Conservation (phyloP, 2,797 vertebrate species). For the Phrynocephalus guinanensis region DNA sequence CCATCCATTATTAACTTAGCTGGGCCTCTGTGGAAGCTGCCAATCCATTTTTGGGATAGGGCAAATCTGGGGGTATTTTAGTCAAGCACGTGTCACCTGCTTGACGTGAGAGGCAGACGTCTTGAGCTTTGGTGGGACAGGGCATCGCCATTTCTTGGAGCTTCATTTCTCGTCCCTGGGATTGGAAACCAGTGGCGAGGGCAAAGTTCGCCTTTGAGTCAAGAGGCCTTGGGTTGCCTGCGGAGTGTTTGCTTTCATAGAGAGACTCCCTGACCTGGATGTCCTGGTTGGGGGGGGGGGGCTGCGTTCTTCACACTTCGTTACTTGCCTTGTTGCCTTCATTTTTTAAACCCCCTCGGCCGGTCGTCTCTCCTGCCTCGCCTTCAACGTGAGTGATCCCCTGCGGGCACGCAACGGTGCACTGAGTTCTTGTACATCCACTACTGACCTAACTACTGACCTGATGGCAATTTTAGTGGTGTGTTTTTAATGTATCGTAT, state of each 20-base stretch:
- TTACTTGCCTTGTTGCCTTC: constrained; percentile 45
- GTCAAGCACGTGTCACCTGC: background rate
- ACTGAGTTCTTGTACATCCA: background rate
- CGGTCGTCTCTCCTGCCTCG: constrained; percentile 49
- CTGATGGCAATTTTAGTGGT: too few relatives aligned
- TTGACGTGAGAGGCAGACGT: background rate
- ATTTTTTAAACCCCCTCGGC: constrained; percentile 55
- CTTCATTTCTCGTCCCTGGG: constrained; percentile 15
- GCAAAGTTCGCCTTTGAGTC: constrained; percentile 35
- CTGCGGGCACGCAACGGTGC: background rate
- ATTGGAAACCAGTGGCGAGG: constrained; percentile 51
- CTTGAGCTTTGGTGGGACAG: background rate
- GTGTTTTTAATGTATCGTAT: too few relatives aligned
- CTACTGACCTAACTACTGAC: constrained; percentile 19
- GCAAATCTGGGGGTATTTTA: too few relatives aligned
- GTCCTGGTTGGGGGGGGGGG: fast-evolving
- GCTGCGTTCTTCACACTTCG: background rate
- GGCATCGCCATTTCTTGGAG: background rate
- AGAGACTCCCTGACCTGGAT: background rate
- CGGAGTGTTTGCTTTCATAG: background rate
- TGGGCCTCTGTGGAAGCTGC: background rate
- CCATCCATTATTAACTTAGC: background rate
- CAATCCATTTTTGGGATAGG: background rate
- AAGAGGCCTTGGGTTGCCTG: constrained; percentile 8
- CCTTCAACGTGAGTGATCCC: fast-evolving